A percentile compares a stretch with the other conserved stretches of the same genome.
phyloP scores from a whole-genome alignment of 1,140 invertebrate genomes.

The Batillaria attramentaria region DNA sequence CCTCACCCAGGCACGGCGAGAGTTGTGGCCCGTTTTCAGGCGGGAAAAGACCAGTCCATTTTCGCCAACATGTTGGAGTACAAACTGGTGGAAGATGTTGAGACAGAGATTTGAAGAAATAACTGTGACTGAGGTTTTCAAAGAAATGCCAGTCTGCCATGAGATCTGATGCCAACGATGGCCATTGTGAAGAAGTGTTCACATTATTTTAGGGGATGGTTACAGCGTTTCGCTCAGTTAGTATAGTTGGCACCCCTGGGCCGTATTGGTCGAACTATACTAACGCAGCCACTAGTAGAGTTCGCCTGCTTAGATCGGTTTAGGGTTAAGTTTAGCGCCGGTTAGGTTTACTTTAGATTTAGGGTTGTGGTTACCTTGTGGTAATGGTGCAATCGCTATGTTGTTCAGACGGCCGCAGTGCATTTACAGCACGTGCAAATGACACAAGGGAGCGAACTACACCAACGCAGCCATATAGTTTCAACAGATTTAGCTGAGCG shows the following conservation, averaged over 20 bases:
- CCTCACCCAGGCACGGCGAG: slow-evolving; percentile 47
- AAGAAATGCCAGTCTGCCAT: too few species aligned
- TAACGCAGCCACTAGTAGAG: background rate
- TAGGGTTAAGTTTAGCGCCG: background rate
- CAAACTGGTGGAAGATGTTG: slow-evolving; percentile 61
- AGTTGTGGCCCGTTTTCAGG: slow-evolving; percentile 60
- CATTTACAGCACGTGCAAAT: too few species aligned
- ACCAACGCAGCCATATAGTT: too few species aligned
- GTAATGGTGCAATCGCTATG: too few species aligned
- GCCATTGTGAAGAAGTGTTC: background rate
- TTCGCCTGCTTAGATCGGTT: too few species aligned
- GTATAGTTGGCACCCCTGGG: background rate
- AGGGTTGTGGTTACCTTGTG: too few species aligned
- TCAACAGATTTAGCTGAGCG: too few species aligned
- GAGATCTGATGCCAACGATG: too few species aligned
- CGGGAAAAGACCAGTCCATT: slow-evolving; percentile 55
- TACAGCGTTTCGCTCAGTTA: background rate
- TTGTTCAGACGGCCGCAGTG: too few species aligned
- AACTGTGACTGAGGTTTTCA: background rate
- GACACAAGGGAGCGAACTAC: too few species aligned
- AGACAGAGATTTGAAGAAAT: slow-evolving; percentile 60
- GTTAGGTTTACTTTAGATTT: too few species aligned
- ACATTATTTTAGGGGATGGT: background rate
- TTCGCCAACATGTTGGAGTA: slow-evolving; percentile 66
- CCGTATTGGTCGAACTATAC: background rate